Evolutionary conservation across 2,113 vertebrate genomes (phyloP).

Genomic region (Probosciger aterrimus): DNA sequence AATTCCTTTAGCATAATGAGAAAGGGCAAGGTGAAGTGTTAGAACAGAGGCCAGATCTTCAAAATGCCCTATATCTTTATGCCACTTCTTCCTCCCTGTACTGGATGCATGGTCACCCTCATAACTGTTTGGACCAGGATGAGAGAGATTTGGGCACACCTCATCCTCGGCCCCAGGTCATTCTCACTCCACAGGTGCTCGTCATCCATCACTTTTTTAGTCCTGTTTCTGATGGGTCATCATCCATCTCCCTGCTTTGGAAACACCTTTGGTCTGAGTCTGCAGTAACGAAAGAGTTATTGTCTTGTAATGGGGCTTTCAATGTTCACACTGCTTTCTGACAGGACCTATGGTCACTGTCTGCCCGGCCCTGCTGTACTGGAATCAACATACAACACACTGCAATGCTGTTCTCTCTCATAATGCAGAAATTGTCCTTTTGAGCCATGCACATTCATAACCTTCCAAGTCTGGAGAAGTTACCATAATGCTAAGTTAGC

Average conservation of each 20-base stretch:
- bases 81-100: background rate
- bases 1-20: background rate
- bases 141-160: background rate
- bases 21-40: background rate
- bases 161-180: background rate
- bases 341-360: background rate
- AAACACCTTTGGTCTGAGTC: background rate
- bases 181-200: background rate
- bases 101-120: background rate
- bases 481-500: background rate
- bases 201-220: background rate
- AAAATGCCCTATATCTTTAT: background rate
- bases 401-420: background rate
- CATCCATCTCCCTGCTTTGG: background rate
- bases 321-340: background rate
- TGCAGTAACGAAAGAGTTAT: background rate
- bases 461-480: background rate
- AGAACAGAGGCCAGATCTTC: background rate
- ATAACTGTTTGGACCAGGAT: background rate
- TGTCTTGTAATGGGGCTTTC: background rate
- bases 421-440: background rate
- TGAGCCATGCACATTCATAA: fast-evolving
- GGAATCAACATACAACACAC: background rate
- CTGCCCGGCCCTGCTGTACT: background rate
- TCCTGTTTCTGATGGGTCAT: background rate